A percentile compares a stretch with the other conserved stretches of the same genome.
Evolutionary conservation across 2,888 invertebrate species (phyloP).

Genomic region (Erpobdella octoculata): DNA sequence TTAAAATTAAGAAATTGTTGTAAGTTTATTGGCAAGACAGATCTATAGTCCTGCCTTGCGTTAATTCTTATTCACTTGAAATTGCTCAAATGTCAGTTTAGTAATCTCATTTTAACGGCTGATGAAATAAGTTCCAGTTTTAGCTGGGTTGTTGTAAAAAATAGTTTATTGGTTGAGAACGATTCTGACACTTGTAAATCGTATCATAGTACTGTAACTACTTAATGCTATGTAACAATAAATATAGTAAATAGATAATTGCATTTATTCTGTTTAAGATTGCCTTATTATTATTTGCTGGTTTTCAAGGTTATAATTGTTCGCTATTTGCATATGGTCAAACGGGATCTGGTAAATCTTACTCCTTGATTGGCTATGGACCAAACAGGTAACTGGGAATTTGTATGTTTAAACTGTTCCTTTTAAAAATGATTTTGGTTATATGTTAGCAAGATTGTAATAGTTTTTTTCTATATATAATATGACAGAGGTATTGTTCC

Average conservation of each 20-base stretch:
- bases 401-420: not conserved
- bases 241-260: not conserved
- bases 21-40: too few species aligned
- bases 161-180: too few species aligned
- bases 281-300: too few species aligned
- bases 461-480: not conserved
- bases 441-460: not conserved
- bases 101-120: too few species aligned
- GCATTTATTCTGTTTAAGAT: not conserved
- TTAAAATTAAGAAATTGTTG: too few species aligned
- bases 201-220: not conserved
- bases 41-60: too few species aligned
- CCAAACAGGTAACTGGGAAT: constrained; percentile 35
- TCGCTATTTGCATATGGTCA: constrained; percentile 54
- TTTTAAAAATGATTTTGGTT: not conserved
- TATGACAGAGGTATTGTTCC: constrained; percentile 51
- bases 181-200: too few species aligned
- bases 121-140: too few species aligned
- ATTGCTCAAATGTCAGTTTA: too few species aligned
- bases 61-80: too few species aligned
- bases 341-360: constrained; percentile 53
- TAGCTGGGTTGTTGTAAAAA: too few species aligned
- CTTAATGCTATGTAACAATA: not conserved
- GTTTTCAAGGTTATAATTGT: constrained; percentile 52
- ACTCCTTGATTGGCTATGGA: constrained; percentile 52